A percentile compares a stretch with the other conserved stretches of the same genome.
phyloP scores from a whole-genome alignment of 2,888 invertebrate species.

The Apotomis capreana region DNA sequence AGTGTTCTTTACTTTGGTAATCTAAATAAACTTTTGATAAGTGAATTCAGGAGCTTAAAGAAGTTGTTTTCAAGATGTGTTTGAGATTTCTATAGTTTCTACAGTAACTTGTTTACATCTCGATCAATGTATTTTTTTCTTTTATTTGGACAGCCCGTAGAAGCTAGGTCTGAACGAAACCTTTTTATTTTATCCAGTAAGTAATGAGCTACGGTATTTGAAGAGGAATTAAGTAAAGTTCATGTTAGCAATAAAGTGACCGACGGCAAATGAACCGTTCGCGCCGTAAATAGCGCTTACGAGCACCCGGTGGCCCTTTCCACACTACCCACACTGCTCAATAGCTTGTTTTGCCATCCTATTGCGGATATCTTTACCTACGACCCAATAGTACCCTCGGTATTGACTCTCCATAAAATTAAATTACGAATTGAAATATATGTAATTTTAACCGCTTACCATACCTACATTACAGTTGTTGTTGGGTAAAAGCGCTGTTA shows the following conservation, averaged over 20 bases:
- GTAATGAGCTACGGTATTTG: slow-evolving; percentile 29
- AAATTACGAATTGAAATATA: slow-evolving; percentile 7
- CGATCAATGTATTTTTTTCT: not conserved
- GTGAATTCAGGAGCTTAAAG: too few species aligned
- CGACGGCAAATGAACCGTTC: slow-evolving; percentile 69
- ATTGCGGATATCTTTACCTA: slow-evolving; percentile 36
- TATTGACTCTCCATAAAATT: slow-evolving; percentile 23
- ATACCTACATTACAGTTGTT: not conserved
- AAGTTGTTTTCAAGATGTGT: too few species aligned
- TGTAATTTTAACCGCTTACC: not conserved
- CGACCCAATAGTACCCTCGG: slow-evolving; percentile 17
- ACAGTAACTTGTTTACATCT: not conserved
- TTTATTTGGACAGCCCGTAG: not conserved
- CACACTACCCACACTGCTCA: slow-evolving; percentile 48
- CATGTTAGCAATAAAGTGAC: slow-evolving; percentile 65
- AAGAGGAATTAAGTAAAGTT: slow-evolving; percentile 62
- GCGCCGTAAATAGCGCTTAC: slow-evolving; percentile 71
- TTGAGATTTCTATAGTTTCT: too few species aligned
- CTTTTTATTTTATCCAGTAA: not conserved
- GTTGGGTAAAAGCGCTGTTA: not conserved
- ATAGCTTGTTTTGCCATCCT: slow-evolving; percentile 47
- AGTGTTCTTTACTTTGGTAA: too few species aligned
- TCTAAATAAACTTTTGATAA: too few species aligned
- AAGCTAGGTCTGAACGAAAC: not conserved
- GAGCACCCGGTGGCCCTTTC: slow-evolving; percentile 60